Conservation (phyloP, 2,113 vertebrate genomes). For the Psettodes erumei region DNA sequence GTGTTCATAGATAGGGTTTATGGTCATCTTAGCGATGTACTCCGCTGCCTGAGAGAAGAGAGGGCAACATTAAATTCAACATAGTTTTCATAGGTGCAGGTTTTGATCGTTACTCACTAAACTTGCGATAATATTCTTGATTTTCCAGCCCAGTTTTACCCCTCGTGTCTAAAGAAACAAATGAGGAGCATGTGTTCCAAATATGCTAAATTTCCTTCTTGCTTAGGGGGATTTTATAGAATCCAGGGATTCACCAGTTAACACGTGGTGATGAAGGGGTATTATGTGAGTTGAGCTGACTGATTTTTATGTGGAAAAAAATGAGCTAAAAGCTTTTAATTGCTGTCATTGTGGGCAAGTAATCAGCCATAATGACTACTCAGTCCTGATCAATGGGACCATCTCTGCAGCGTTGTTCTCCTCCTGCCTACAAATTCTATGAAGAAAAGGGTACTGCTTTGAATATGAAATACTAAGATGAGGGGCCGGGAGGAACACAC, state of each 20-base stretch:
- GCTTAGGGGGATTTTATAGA: background rate
- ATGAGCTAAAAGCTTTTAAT: background rate
- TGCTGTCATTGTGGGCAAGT: background rate
- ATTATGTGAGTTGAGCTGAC: background rate
- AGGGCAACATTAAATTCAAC: slow-evolving; percentile 30
- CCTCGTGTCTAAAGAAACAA: background rate
- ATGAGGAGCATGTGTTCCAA: background rate
- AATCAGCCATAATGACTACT: background rate
- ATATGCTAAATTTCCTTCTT: background rate
- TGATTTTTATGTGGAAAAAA: background rate
- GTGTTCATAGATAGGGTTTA: slow-evolving; percentile 97
- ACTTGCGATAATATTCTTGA: background rate
- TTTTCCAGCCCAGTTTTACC: background rate
- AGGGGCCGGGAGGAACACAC: background rate
- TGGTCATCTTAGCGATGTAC: slow-evolving; percentile 99
- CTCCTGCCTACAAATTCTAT: background rate
- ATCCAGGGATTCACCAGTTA: background rate
- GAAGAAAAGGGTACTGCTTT: background rate
- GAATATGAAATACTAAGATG: background rate
- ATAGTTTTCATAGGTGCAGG: background rate
- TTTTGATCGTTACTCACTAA: background rate
- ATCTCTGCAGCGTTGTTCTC: background rate
- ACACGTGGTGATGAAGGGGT: background rate
- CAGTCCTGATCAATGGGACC: background rate
- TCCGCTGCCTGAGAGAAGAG: slow-evolving; percentile 85